phyloP scores from a whole-genome alignment of 2,797 vertebrate genomes.

The Notolepis coatsorum region DNA sequence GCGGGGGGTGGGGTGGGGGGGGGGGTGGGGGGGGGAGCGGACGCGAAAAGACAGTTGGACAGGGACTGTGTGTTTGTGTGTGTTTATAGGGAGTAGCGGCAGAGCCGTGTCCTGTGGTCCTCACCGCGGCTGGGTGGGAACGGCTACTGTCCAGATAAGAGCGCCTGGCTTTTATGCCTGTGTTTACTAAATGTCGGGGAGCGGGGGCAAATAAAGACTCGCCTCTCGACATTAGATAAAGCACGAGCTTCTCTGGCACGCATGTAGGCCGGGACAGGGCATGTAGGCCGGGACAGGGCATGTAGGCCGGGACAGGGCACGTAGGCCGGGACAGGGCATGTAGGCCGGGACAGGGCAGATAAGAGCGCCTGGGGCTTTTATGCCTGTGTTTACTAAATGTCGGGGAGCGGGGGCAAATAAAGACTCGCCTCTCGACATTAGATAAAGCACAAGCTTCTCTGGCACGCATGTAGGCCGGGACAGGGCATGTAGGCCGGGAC shows the following conservation, averaged over 20 bases:
- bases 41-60: slow-evolving; percentile 71
- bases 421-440: slow-evolving; percentile 42
- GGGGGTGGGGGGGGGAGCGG: slow-evolving; percentile 59
- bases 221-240: slow-evolving; percentile 35
- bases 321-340: too few relatives aligned
- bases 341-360: too few relatives aligned
- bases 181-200: slow-evolving; percentile 69
- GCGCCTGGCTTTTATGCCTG: slow-evolving; percentile 63
- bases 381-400: slow-evolving; percentile 70
- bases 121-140: slow-evolving; percentile 67
- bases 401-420: slow-evolving; percentile 54
- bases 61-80: slow-evolving; percentile 69
- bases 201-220: slow-evolving; percentile 54
- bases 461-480: slow-evolving; percentile 24
- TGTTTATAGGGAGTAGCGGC: slow-evolving; percentile 27
- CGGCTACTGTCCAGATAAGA: slow-evolving; percentile 66
- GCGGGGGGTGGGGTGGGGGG: slow-evolving; percentile 60
- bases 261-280: slow-evolving; percentile 21
- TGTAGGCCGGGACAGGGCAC: too few relatives aligned
- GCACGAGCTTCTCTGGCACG: slow-evolving; percentile 37
- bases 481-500: too few relatives aligned
- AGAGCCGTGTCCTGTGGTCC: slow-evolving; percentile 55
- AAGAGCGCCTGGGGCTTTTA: slow-evolving; percentile 67
- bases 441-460: slow-evolving; percentile 42
- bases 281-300: too few relatives aligned